A percentile compares a stretch with the other conserved stretches of the same genome.
Evolutionary conservation across 2,113 vertebrate species (phyloP).

Genomic region (Aleadryas rufinucha): DNA sequence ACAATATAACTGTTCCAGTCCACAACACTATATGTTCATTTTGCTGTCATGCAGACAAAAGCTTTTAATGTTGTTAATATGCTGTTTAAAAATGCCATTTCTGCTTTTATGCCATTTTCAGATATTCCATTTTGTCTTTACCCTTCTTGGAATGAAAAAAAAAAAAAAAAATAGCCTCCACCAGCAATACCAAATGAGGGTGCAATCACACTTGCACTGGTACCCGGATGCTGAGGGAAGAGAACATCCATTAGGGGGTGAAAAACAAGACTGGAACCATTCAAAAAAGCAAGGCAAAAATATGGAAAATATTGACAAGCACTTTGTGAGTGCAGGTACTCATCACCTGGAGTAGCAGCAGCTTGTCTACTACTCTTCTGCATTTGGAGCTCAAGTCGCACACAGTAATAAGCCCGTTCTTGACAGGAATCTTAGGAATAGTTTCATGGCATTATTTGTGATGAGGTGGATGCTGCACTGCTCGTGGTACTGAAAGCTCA

Average conservation of each 20-base stretch:
- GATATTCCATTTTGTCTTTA: conserved; percentile 78
- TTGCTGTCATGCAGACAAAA: conserved; percentile 84
- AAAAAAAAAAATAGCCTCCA: not conserved
- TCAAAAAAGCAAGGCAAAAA: conserved; percentile 19
- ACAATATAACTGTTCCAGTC: conserved; percentile 94
- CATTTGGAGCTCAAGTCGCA: not conserved
- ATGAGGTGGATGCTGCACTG: not conserved
- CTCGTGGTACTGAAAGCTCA: not conserved
- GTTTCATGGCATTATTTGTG: not conserved
- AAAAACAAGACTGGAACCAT: conserved; percentile 23
- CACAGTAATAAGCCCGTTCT: not conserved
- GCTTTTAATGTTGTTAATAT: conserved; percentile 86
- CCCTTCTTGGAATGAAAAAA: conserved; percentile 62
- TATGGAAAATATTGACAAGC: conserved; percentile 35
- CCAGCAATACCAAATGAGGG: conserved; percentile 46
- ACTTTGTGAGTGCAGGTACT: not conserved
- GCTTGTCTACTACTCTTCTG: not conserved
- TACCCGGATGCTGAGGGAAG: not conserved
- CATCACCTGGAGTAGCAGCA: not conserved
- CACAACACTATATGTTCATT: conserved; percentile 88
- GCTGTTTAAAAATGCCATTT: conserved; percentile 81
- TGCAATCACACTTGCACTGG: not conserved
- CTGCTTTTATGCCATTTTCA: conserved; percentile 80
- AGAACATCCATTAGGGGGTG: not conserved
- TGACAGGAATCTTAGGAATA: not conserved